These are phyloP conservation scores for Ageneiosus marmoratus DNA, from an alignment of 2,113 vertebrate species.

Conservation along the genomic window DNA sequence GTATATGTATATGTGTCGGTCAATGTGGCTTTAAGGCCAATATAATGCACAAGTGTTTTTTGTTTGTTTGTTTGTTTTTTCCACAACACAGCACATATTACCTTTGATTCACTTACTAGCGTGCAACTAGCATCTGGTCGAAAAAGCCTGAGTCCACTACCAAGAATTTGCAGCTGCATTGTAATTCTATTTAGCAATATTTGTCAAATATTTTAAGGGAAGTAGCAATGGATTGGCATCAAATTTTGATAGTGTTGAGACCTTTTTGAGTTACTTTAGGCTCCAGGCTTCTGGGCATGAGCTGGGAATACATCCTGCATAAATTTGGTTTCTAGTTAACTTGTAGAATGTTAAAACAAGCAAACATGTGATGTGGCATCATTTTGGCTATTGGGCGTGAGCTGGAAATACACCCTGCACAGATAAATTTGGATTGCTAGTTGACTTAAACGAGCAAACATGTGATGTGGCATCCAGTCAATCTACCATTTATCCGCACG, in stretches of 20 bases:
- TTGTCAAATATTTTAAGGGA: neutral
- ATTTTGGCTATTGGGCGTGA: neutral
- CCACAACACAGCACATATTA: neutral
- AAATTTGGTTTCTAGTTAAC: neutral
- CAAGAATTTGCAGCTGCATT: neutral
- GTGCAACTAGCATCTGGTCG: neutral
- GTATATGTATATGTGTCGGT: neutral
- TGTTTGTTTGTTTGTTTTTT: neutral
- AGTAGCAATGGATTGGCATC: neutral
- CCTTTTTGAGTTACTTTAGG: too few relatives aligned
- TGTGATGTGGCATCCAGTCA: too few relatives aligned
- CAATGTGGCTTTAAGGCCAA: neutral
- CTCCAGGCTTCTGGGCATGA: neutral
- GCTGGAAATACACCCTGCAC: neutral
- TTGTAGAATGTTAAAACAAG: neutral
- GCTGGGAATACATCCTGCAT: neutral
- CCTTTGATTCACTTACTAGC: neutral
- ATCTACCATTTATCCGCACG: neutral
- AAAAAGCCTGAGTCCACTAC: constrained; percentile 6
- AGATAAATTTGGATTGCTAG: too few relatives aligned
- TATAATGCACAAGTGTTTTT: constrained; percentile 10
- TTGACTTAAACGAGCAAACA: too few relatives aligned
- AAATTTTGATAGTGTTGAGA: too few relatives aligned
- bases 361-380: neutral
- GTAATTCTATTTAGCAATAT: neutral